These are phyloP conservation scores for Lagenorhynchus albirostris DNA, from an alignment of 2,113 vertebrate genomes.

Conservation along the genomic window DNA sequence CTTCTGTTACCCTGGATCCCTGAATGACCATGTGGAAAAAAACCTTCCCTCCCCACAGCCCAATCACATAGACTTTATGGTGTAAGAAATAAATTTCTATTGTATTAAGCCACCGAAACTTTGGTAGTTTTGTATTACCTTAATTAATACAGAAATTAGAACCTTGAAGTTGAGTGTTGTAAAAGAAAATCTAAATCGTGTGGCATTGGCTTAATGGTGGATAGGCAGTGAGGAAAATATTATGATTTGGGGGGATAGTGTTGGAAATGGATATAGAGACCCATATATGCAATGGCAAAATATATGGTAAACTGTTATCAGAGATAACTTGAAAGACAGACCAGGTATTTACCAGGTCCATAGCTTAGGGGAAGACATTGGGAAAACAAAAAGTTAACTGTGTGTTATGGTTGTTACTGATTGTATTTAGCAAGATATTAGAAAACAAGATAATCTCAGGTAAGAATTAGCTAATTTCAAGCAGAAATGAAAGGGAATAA, in stretches of 20 bases:
- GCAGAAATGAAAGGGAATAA: background rate
- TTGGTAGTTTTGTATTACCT: background rate
- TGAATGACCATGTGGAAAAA: background rate
- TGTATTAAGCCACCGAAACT: background rate
- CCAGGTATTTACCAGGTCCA: background rate
- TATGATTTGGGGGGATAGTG: background rate
- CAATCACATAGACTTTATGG: background rate
- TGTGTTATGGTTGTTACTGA: background rate
- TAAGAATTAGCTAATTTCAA: background rate
- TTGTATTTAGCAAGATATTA: background rate
- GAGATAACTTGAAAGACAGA: background rate
- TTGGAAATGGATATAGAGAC: background rate
- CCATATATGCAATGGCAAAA: background rate
- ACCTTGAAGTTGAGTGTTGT: background rate
- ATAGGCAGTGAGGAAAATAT: background rate
- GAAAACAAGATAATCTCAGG: background rate
- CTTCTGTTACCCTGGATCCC: background rate
- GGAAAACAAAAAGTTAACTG: background rate
- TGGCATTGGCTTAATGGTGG: background rate
- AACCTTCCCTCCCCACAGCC: background rate
- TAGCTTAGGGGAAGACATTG: background rate
- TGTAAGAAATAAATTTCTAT: background rate
- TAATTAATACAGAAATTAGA: background rate
- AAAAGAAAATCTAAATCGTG: background rate
- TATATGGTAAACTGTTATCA: background rate